Base-by-base conservation (phyloP, 2,888 invertebrate species). In the Gastracanthus pulcherrimus region DNA sequence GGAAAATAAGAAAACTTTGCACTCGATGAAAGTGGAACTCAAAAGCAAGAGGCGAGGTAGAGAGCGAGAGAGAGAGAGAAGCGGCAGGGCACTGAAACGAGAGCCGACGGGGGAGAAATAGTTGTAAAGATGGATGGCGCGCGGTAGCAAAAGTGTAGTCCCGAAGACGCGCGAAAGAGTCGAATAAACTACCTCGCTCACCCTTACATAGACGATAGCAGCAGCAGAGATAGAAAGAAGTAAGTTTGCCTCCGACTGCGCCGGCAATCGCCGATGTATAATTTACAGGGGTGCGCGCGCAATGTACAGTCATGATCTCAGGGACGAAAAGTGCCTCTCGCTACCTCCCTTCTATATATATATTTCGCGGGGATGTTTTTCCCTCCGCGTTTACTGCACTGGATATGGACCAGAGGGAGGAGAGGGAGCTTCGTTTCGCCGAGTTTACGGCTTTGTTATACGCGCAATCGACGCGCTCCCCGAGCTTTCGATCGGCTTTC, bases 1-100 rank as follows among this genome's bases (percentile, higher is more conserved):
- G 26, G 60, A 71, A 79, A 79, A 79, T 72, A 79, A 78, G 78
- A 78, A 72, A 79, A 79, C 66, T 79, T 72, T 72, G 72, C 72
- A 79, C 72, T 72, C 41, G 66, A 66, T 64, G 72, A 41, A 45
- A 74, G 70, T 77, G 41, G 48, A 77, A 45, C 48, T 70, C 69
- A 62, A 77, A 77, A 60, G 77, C 36, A 70, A 76, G 60, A 38
- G 71, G 5, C 45, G 36, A 31, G 13, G 16, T 16, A n/a, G n/a
- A n/a, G 72, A 23, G 6, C 19, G 29, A 75, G 26, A 66, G 29
- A 60, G 23, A 16, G 60, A 45, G 19, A 34, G n/a, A 23, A 55
- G 19, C 70, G 41, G 51, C 23, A 3, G 19, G 19, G 60, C 31
- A 16, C 60, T 29, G 23, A 23, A 29, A 29, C 58, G 23, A 26